phyloP scores from a whole-genome alignment of 1,140 invertebrate genomes.

The Eupristina koningsbergeri region DNA sequence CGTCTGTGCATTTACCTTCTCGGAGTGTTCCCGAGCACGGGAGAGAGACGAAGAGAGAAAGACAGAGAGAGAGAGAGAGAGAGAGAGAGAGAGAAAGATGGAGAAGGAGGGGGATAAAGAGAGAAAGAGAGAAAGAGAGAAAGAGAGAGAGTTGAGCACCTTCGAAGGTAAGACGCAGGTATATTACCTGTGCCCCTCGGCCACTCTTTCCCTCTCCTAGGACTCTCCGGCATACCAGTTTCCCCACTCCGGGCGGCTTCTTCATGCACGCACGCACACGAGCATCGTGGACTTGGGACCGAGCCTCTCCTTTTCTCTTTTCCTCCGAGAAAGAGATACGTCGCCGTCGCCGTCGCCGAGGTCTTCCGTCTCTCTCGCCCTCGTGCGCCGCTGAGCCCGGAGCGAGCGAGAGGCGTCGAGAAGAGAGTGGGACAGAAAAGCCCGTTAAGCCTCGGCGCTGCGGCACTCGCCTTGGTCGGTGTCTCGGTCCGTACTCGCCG shows the following conservation, averaged over 20 bases:
- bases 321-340: slow-evolving; percentile 6
- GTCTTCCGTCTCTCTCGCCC: neutral
- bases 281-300: neutral
- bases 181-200: slow-evolving; percentile 65
- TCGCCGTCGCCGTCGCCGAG: neutral
- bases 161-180: slow-evolving; percentile 64
- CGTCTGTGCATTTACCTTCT: neutral
- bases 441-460: slow-evolving; percentile 17
- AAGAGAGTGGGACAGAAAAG: neutral
- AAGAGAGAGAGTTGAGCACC: slow-evolving; percentile 64
- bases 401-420: neutral
- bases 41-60: neutral
- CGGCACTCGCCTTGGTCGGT: slow-evolving; percentile 55
- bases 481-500: slow-evolving; percentile 57
- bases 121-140: slow-evolving; percentile 24
- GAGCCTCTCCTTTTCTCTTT: neutral
- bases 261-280: neutral
- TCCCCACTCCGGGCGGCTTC: slow-evolving; percentile 34
- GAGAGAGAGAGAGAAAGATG: slow-evolving; percentile 42
- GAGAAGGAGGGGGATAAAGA: too few relatives aligned
- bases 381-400: neutral
- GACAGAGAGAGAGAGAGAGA: slow-evolving; percentile 23
- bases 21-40: neutral
- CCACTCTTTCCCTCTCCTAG: slow-evolving; percentile 57
- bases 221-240: slow-evolving; percentile 38